phyloP scores from a whole-genome alignment of 2,113 vertebrate genomes.

The Phaethornis superciliosus region DNA sequence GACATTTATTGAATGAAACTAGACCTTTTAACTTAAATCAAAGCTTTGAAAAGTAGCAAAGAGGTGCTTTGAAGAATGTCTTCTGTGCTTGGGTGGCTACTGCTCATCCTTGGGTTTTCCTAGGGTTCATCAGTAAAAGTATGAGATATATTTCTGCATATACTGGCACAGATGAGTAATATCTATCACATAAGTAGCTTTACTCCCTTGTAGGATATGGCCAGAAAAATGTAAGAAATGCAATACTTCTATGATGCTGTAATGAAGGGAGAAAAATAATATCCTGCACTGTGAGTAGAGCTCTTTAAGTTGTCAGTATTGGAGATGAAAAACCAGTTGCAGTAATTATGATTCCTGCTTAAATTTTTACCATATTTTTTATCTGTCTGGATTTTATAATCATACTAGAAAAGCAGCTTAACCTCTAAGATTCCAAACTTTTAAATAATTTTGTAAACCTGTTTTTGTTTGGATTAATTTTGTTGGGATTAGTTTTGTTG shows the following conservation, averaged over 20 bases:
- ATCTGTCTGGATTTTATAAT: not conserved
- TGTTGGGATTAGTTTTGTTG: not conserved
- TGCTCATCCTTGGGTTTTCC: not conserved
- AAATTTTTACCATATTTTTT: not conserved
- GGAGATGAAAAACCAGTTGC: not conserved
- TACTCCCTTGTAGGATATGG: not conserved
- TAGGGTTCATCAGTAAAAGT: not conserved
- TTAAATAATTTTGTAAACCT: not conserved
- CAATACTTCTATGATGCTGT: not conserved
- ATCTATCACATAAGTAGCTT: not conserved
- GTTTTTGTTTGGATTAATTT: not conserved
- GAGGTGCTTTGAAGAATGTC: not conserved
- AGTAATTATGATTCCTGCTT: not conserved
- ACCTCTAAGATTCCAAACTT: not conserved
- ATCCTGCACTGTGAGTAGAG: fast-evolving
- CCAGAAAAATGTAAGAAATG: not conserved
- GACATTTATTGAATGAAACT: not conserved
- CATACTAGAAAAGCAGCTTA: not conserved
- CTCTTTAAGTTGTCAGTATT: not conserved
- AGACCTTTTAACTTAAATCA: not conserved
- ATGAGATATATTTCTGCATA: not conserved
- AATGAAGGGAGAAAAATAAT: not conserved
- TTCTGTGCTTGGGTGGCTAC: not conserved
- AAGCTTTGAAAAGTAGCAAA: not conserved
- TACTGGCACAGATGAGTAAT: not conserved